Percentiles rank a stretch among this genome's conserved stretches.
Conservation (phyloP, 37 sponge, comb jelly and placozoan genomes). For the Halichondria panicea region DNA sequence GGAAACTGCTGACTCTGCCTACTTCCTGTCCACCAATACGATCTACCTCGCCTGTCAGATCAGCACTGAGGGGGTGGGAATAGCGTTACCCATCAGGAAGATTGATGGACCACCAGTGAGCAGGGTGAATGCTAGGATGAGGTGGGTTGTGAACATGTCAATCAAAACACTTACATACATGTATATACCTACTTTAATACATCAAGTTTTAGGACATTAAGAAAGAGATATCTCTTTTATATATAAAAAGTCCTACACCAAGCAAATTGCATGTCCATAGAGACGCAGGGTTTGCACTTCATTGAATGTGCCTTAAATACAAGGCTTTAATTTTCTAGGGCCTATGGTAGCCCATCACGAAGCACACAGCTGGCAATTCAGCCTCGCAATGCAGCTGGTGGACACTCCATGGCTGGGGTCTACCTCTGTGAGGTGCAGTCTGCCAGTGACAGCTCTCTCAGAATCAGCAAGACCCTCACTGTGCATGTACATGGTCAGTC, state of each 20-base stretch:
- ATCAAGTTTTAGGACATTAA: too few relatives aligned
- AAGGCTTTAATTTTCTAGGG: too few relatives aligned
- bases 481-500: neutral
- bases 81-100: neutral
- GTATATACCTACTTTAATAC: too few relatives aligned
- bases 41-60: neutral
- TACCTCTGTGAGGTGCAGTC: neutral
- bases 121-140: neutral
- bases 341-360: neutral
- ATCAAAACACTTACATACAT: too few relatives aligned
- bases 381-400: neutral
- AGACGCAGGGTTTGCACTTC: too few relatives aligned
- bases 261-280: too few relatives aligned
- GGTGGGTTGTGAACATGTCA: too few relatives aligned
- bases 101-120: neutral
- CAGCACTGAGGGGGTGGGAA: neutral
- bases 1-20: neutral
- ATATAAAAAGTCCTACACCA: too few relatives aligned
- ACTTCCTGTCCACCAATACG: neutral
- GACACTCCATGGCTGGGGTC: neutral
- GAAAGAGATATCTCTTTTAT: too few relatives aligned
- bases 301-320: too few relatives aligned
- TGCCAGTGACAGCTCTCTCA: neutral
- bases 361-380: neutral
- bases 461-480: neutral